Conservation (phyloP, 2,797 vertebrate species). For the Melanotaenia pygmaea region DNA sequence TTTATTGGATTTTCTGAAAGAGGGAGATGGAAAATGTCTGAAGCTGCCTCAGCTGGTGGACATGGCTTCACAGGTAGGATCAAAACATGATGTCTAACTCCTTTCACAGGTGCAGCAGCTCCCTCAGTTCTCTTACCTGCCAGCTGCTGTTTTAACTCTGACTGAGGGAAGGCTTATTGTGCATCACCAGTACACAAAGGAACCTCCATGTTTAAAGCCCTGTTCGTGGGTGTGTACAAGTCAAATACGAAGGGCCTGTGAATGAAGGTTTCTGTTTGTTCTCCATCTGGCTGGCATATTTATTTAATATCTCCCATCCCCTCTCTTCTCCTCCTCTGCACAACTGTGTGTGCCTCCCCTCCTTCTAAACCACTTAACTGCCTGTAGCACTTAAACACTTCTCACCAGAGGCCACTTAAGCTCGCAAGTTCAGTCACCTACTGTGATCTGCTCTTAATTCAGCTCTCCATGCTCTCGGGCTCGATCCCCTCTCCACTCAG, state of each 20-base stretch:
- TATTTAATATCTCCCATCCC: slow-evolving; percentile 56
- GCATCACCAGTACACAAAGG: slow-evolving; percentile 10
- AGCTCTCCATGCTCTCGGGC: slow-evolving; percentile 36
- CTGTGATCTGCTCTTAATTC: slow-evolving; percentile 71
- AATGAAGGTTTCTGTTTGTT: slow-evolving; percentile 45
- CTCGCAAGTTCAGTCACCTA: slow-evolving; percentile 52
- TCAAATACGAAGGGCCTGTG: slow-evolving; percentile 23
- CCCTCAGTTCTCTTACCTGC: slow-evolving; percentile 10
- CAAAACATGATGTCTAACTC: slow-evolving; percentile 6
- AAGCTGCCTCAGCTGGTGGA: slow-evolving; percentile 97
- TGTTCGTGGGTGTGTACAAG: slow-evolving; percentile 23
- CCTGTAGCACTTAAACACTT: slow-evolving; percentile 70
- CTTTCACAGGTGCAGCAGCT: slow-evolving; percentile 2
- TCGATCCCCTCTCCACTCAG: slow-evolving; percentile 20
- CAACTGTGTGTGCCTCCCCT: slow-evolving; percentile 44
- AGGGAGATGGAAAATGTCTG: slow-evolving; percentile 94
- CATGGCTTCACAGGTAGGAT: slow-evolving; percentile 96
- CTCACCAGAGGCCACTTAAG: slow-evolving; percentile 74
- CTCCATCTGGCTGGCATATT: slow-evolving; percentile 65
- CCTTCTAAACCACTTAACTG: slow-evolving; percentile 58
- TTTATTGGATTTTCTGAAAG: slow-evolving; percentile 96
- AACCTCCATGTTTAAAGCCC: slow-evolving; percentile 10
- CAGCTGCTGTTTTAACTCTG: slow-evolving; percentile 25
- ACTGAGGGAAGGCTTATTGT: not conserved
- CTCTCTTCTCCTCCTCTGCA: not conserved